Conservation (phyloP, 1,140 invertebrate species). For the Ctenoplectra terminalis region DNA sequence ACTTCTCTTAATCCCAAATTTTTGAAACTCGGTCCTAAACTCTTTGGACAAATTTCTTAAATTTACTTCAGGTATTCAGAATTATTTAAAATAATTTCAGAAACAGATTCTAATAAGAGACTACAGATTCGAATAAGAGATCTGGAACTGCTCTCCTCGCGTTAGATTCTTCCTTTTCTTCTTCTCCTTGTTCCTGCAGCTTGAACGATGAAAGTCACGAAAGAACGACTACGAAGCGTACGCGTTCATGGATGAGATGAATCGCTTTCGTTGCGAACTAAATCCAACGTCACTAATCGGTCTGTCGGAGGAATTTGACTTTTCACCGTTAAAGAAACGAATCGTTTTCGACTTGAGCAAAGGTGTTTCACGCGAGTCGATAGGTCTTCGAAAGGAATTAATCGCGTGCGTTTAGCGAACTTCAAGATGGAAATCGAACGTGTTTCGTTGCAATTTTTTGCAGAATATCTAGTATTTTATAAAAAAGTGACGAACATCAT, state of each 20-base stretch:
- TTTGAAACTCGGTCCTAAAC: not conserved
- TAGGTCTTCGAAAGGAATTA: not conserved
- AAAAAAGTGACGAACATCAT: not conserved
- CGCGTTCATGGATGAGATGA: not conserved
- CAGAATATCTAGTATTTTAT: too few species aligned
- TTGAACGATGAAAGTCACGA: not conserved
- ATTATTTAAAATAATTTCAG: not conserved
- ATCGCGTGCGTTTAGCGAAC: too few species aligned
- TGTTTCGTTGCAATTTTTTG: not conserved
- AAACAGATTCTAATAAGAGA: not conserved
- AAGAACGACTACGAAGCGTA: not conserved
- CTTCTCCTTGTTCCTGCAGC: not conserved
- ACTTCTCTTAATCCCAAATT: not conserved
- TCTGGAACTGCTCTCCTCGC: not conserved
- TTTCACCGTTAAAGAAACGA: not conserved
- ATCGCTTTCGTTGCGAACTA: too few species aligned
- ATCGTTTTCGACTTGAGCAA: not conserved
- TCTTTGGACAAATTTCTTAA: not conserved
- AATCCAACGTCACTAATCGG: not conserved
- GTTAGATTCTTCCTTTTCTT: not conserved
- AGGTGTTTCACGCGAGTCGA: not conserved
- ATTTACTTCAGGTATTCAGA: conserved; percentile 4
- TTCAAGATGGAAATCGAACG: too few species aligned
- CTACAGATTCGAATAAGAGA: conserved; percentile 8
- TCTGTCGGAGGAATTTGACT: not conserved